phyloP scores from a whole-genome alignment of 64 coral and sea anemone species.

The Porites lutea region DNA sequence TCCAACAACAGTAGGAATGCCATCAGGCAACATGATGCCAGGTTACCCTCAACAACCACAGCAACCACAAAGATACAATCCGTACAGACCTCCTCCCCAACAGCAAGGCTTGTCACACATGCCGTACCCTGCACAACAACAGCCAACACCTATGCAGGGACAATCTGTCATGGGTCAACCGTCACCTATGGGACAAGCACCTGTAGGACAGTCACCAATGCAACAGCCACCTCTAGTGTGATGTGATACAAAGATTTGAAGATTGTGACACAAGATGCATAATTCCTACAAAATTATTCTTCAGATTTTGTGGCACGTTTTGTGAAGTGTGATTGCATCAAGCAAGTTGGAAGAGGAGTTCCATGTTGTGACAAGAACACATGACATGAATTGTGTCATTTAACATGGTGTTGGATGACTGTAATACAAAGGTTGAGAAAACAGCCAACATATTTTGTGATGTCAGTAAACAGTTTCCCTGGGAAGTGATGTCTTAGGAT shows the following conservation, averaged over 20 bases:
- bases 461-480: too few species aligned
- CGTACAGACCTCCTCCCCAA: constrained; percentile 71
- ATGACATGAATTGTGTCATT: background rate
- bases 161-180: constrained; percentile 52
- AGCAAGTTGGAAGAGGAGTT: too few species aligned
- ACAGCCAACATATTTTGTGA: too few species aligned
- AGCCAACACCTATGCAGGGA: constrained; percentile 54
- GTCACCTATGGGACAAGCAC: constrained; percentile 36
- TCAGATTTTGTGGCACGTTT: background rate
- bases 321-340: background rate
- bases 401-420: too few species aligned
- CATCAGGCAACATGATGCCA: constrained; percentile 63
- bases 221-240: constrained; percentile 61
- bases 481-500: too few species aligned
- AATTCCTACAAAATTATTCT: too few species aligned
- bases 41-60: constrained; percentile 69
- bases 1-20: constrained; percentile 52
- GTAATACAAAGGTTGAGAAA: too few species aligned
- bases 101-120: constrained; percentile 88
- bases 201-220: constrained; percentile 81
- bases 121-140: constrained; percentile 77
- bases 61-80: constrained; percentile 81
- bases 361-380: background rate
- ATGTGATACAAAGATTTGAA: background rate
- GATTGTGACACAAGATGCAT: background rate